Base-by-base conservation (phyloP, 2,797 vertebrate genomes). In the Pantherophis alleghaniensis region DNA sequence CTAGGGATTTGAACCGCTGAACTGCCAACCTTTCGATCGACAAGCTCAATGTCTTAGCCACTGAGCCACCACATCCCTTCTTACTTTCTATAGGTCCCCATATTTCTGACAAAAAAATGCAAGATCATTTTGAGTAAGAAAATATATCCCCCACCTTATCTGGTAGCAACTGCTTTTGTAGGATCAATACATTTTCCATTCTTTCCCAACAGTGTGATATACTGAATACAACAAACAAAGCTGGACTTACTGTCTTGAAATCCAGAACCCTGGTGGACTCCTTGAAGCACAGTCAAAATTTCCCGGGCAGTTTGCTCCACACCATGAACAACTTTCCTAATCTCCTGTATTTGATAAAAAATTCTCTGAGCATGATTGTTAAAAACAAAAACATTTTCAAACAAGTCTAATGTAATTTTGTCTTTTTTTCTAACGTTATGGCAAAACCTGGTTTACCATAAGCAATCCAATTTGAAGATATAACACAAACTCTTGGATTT, bases 271-370 rank as follows among this genome's bases (percentile, higher is more conserved):
- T 99, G 99, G 96, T 99, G 99, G 92, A 99, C 99, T 87, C 99
- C 99, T 96, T 99, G 99, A 88, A 99, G 98, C 7, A 99, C 96
- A 13, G 99, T 99, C 0, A 99, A 98, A 90, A 99, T 99, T 97
- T 99, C 99, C 94, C 99, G 98, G 37, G 99, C 99, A 0, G 98
- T 99, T 97, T 99, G 99, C 97, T 99, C 99, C 97, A 99, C 93
- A 56, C 94, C 94, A 97, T 99, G 99, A 90, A 99, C 99, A 95
- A 98, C 99, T 96, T 99, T 99, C 89, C 99, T 98, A 94, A 99
- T 99, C 92, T 99, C 99, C 99, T 99, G 93, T 88, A 91, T 94
- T 55, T 18, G 95, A 10, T 14, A 69, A 69, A 1, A 86, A 60
- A 42, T 12, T 28, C 5, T 18, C 24, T 53, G 42, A 7, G 22